Conservation (phyloP, 1,140 invertebrate genomes). For the Platyscapa corneri region DNA sequence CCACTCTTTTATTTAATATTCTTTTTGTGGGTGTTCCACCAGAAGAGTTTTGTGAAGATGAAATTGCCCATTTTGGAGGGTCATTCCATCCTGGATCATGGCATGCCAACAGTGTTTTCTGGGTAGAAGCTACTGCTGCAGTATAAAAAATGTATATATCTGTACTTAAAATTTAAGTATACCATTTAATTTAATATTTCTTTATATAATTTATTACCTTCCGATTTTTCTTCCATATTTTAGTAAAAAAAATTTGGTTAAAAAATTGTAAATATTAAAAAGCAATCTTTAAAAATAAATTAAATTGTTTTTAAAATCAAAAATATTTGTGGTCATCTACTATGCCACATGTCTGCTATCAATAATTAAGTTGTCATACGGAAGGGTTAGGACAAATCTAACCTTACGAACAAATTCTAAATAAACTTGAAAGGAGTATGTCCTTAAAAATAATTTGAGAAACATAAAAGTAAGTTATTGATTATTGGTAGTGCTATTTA, state of each 20-base stretch:
- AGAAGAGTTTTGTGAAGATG: constrained; percentile 51
- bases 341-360: constrained; percentile 20
- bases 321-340: constrained; percentile 5
- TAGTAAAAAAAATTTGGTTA: background rate
- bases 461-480: background rate
- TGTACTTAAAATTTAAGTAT: background rate
- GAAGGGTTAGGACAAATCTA: constrained; percentile 16
- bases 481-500: constrained; percentile 3
- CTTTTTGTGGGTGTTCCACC: constrained; percentile 62
- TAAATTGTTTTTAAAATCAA: constrained; percentile 6
- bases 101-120: constrained; percentile 62
- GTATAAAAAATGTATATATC: too few relatives aligned
- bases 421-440: background rate
- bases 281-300: background rate
- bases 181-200: background rate
- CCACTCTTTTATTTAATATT: constrained; percentile 72
- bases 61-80: constrained; percentile 72
- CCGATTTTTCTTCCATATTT: constrained; percentile 43
- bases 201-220: constrained; percentile 38
- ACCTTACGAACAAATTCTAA: background rate
- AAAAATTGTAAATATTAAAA: background rate
- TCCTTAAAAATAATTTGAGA: background rate
- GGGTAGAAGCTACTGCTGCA: constrained; percentile 61
- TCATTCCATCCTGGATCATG: constrained; percentile 75
- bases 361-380: background rate